These are phyloP conservation scores for Melanotaenia pygmaea DNA, from an alignment of 2,797 vertebrate species.

Conservation along the genomic window DNA sequence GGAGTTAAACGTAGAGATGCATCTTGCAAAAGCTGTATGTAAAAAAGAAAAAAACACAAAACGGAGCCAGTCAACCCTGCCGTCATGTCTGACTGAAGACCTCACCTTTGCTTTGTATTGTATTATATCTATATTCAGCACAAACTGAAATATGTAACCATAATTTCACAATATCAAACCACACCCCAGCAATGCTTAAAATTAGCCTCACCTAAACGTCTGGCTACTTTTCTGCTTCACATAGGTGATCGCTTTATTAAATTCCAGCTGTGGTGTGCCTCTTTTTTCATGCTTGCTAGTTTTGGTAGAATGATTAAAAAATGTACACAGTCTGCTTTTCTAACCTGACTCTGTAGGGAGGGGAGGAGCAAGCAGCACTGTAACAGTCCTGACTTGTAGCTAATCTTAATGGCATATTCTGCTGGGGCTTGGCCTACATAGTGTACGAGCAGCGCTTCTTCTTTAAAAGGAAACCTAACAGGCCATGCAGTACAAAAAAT, in stretches of 20 bases:
- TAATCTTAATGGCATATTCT: conserved; percentile 80
- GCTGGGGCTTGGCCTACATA: conserved; percentile 82
- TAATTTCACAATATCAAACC: conserved; percentile 41
- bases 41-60: neutral
- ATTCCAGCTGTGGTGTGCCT: conserved; percentile 42
- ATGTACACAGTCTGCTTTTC: conserved; percentile 39
- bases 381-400: conserved; percentile 62
- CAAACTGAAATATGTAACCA: conserved; percentile 45
- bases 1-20: neutral
- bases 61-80: neutral
- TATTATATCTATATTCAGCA: conserved; percentile 24
- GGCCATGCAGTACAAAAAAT: conserved; percentile 59
- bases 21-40: neutral
- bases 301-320: conserved; percentile 21
- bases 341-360: conserved; percentile 59
- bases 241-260: conserved; percentile 50
- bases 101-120: conserved; percentile 21
- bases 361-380: conserved; percentile 42
- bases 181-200: conserved; percentile 16
- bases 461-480: conserved; percentile 70
- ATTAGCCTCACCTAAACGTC: conserved; percentile 27
- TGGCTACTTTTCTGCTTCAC: conserved; percentile 31
- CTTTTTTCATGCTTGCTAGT: conserved; percentile 26
- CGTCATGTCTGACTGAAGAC: neutral
- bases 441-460: conserved; percentile 60